Conservation (phyloP, 2,113 vertebrate genomes). For the Prolemur simus region DNA sequence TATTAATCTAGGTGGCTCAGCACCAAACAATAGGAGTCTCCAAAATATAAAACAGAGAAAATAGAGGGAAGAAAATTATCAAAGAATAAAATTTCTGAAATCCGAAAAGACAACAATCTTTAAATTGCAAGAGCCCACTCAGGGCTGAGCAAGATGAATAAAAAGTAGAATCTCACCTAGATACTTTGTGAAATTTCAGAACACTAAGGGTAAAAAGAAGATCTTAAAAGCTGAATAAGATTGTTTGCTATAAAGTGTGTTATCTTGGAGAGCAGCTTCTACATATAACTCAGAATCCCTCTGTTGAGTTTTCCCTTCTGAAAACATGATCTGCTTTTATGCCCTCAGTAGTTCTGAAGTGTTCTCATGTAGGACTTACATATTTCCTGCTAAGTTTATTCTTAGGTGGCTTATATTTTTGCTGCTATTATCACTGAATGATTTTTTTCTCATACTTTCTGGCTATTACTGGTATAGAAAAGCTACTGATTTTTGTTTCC, state of each 20-base stretch:
- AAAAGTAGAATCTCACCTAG: background rate
- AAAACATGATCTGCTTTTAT: slow-evolving; percentile 40
- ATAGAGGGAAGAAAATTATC: background rate
- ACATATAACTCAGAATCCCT: background rate
- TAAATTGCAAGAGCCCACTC: slow-evolving; percentile 20
- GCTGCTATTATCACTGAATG: background rate
- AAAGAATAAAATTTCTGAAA: slow-evolving; percentile 35
- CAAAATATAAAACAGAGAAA: background rate
- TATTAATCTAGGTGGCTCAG: background rate
- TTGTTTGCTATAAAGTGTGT: slow-evolving; percentile 15
- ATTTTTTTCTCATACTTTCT: slow-evolving; percentile 33
- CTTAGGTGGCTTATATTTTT: background rate
- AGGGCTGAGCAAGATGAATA: background rate
- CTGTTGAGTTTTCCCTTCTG: slow-evolving; percentile 36
- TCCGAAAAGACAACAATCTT: background rate
- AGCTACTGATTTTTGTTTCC: background rate
- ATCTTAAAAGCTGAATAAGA: slow-evolving; percentile 41
- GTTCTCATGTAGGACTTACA: slow-evolving; percentile 27
- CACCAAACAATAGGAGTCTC: background rate
- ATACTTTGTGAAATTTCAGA: slow-evolving; percentile 43
- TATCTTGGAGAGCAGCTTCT: slow-evolving; percentile 38
- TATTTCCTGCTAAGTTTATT: slow-evolving; percentile 33
- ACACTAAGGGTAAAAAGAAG: background rate
- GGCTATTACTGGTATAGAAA: background rate
- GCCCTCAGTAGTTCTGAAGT: slow-evolving; percentile 47